Evolutionary conservation across 2,888 invertebrate species (phyloP), one percentile per base, ranked within the genome.

Genomic region (Alitta virens): DNA sequence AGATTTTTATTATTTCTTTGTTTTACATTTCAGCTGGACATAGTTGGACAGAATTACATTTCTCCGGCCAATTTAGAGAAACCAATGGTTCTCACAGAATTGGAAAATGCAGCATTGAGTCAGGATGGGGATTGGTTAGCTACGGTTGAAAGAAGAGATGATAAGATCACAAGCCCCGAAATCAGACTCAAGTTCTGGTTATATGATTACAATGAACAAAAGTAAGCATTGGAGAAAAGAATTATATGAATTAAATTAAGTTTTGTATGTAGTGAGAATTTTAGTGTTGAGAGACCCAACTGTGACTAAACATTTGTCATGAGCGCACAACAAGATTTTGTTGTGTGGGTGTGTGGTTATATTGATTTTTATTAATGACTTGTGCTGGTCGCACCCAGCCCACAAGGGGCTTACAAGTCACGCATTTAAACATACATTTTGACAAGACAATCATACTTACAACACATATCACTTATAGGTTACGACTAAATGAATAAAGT

Each of bases 131-230:
- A 79, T 7, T 92, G 92, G 91, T 84, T 92, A 83, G 90, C 87
- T 7, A 91, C 91, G 0, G 71, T 75, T 53, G 79, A 85, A 74
- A 66, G 75, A 59, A 71, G 82, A 74, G 84, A 87, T 72, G 88
- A 89, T 78, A 80, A 84, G 26, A 78, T 85, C 50, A 85, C 85
- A 63, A 81, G 83, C 55, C 83, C 85, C 3, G 90, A 91, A 80
- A 81, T 88, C 2, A 83, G 88, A 60, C 83, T 92, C 0, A 92
- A 91, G 75, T 91, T 91, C 81, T 92, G 91, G 91, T 66, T 72
- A 40, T 90, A 86, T 72, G 80, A 87, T 69, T 75, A 80, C 1
- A 80, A 84, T 46, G 81, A 84, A 56, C 89, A 90, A 80, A 59
- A 38, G 63, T 66, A 62, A 23, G 53, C 46, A 27, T 21, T 53